phyloP scores from a whole-genome alignment of 2,113 vertebrate genomes.

The Notarius lentiginosus region DNA sequence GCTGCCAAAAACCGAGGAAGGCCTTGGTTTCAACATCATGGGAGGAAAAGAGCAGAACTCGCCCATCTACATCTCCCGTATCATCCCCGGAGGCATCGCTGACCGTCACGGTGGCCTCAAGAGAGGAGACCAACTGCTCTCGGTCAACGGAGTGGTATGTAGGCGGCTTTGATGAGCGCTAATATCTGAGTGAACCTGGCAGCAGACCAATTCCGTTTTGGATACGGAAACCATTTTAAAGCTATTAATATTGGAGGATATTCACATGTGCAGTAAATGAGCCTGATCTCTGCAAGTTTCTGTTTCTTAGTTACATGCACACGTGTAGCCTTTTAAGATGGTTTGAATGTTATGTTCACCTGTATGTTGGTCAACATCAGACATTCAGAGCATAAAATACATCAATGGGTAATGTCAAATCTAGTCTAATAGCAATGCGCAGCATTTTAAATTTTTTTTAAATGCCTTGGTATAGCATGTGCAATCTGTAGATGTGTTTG shows the following conservation, averaged over 20 bases:
- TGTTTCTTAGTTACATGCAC: background rate
- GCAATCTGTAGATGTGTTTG: no score
- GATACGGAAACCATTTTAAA: background rate
- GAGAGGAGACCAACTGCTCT: slow-evolving; percentile 95
- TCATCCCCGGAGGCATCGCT: slow-evolving; percentile 95
- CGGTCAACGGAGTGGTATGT: slow-evolving; percentile 95
- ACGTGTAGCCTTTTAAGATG: background rate
- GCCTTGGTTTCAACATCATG: slow-evolving; percentile 98
- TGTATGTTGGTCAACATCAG: background rate
- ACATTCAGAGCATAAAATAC: background rate
- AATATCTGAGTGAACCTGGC: background rate
- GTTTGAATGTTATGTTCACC: background rate
- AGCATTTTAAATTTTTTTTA: background rate
- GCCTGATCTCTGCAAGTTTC: background rate
- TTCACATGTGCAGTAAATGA: background rate
- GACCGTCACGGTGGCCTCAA: slow-evolving; percentile 95
- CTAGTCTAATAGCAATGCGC: background rate
- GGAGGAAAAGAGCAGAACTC: slow-evolving; percentile 99
- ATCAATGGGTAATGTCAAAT: background rate
- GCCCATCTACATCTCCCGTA: slow-evolving; percentile 96
- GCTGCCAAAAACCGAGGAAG: slow-evolving; percentile 96
- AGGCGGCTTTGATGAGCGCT: background rate
- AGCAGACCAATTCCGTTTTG: background rate
- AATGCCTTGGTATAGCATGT: background rate
- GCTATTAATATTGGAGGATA: background rate